Evolutionary conservation across 1,140 invertebrate genomes (phyloP), one percentile per base, ranked within the genome.

Genomic region (Leptopilina clavipes): DNA sequence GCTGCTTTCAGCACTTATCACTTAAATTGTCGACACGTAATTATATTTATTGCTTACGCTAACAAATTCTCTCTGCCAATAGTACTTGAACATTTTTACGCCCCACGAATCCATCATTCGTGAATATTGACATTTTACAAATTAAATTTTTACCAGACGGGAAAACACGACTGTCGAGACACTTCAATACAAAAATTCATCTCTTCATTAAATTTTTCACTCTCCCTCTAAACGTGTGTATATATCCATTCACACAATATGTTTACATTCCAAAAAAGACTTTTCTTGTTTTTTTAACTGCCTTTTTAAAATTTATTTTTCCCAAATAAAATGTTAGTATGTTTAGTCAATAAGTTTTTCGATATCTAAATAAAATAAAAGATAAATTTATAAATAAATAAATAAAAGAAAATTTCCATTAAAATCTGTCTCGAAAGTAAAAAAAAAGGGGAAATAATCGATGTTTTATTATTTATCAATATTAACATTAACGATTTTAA

Each of bases 1-100:
- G 25, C 59, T 31, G 59, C 12, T 31, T n/a, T 65, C 59, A 31
- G 22, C 22, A 11, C n/a, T 17, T 65, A 25, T 65, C 22, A 7
- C n/a, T 22, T n/a, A 10, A 65, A n/a, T 22, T 31, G 59, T n/a
- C 59, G 25, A 25, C 10, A 22, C 54, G 19, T 59, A 59, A 59
- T 59, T 22, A 19, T 22, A 59, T 59, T 59, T 59, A 22, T 59
- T 59, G 18, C 19, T 22, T 22, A 59, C 19, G n/a, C 19, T 59
- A 59, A 59, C 54, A 59, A 22, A 19, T 19, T 22, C 54, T 22
- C 54, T 22, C 56, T 31, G 19, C 19, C 56, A 65, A 65, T 65
- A 5, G 10, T 3, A 65, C 56, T 9, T 65, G 18, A 65, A 31
- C 22, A 65, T 65, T 65, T 59, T 65, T 40, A 40, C 37, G 12